Evolutionary conservation across 2,113 vertebrate genomes (phyloP), one percentile per base, ranked within the genome.

Genomic region (Brachyistius frenatus): DNA sequence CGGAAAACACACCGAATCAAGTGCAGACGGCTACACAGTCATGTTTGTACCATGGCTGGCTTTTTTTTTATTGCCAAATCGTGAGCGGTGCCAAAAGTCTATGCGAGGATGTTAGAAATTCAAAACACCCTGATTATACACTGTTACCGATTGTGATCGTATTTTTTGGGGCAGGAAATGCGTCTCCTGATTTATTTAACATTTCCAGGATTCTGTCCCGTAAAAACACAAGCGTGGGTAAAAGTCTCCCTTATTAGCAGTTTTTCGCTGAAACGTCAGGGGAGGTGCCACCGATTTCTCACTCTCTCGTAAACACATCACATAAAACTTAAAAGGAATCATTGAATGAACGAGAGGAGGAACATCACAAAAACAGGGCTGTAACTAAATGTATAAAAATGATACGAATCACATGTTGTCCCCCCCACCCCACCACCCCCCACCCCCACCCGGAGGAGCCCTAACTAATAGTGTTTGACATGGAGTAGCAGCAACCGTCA

Each of bases 1-100:
- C 58, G 57, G 49, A 57, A 64, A 72, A 72, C 65, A 78, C 66
- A 55, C 31, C 37, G 60, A 47, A 66, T 62, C 65, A 58, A 80
- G 71, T 37, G 71, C 36, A 66, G 66, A 66, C 39, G 60, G 47
- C 76, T 74, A 72, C 65, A 61, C 55, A 53, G 41, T 16, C 35
- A 11, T 56, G 30, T 49, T 35, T 16, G 52, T 8, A 9, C 16
- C 13, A 52, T 44, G 44, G 73, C 33, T 47, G 68, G 47, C 31
- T 66, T 78, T 23, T 23, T 23, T 23, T 74, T 73, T 49, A 66
- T 39, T 49, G 70, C 52, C 53, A 39, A 70, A 55, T n/a, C 32
- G 33, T 11, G 15, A 58, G 44, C 0, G 5, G 15, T 55, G 44
- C 52, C 63, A 35, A 53, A 54, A 1, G 47, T 52, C 23, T 35